Base-by-base conservation (phyloP, 2,113 vertebrate species). In the Chlorodrepanis virens region DNA sequence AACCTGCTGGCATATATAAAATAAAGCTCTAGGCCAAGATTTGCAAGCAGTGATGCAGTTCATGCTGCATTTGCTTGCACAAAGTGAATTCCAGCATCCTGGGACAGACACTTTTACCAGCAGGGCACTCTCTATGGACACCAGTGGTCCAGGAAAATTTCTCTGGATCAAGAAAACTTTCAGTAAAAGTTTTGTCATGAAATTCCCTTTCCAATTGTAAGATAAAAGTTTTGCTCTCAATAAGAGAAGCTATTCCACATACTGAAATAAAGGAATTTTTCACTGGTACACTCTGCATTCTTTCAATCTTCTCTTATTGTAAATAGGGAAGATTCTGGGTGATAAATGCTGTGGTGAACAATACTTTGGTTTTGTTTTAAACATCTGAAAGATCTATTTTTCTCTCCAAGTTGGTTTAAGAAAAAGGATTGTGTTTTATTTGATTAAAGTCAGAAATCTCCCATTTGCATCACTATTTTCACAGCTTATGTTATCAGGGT, bases 371-470 rank as follows among this genome's bases (percentile, higher is more conserved):
- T 84, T 92, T 69, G 54, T 63, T 87, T 80, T 33, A 81, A 70
- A 59, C 67, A 78, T 72, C 20, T 61, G 52, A 91, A 86, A 91
- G 25, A 83, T 13, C 16, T 14, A 10, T 83, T 91, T 88, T 68
- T 71, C 22, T 75, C 27, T 81, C n/a, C 18, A 47, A 65, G 27
- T 2, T 85, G n/a, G 68, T 87, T 60, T 80, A 76, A 81, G 20
- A 19, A 50, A 88, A 83, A 80, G 5, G 14, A 70, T 67, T 65
- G 42, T 0, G 0, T 33, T 83, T 83, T 52, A 81, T 84, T 79
- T 87, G 24, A 89, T 71, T 91, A 54, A 94, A 94, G 65, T 40
- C 83, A 94, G 76, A 91, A 94, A 67, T 78, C 33, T 92, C 64
- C 64, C 52, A 44, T 78, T 94, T 87, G 50, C 64, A 81, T 65